Base-by-base conservation (phyloP, 2,888 invertebrate genomes). In the Synergus laeviventris region DNA sequence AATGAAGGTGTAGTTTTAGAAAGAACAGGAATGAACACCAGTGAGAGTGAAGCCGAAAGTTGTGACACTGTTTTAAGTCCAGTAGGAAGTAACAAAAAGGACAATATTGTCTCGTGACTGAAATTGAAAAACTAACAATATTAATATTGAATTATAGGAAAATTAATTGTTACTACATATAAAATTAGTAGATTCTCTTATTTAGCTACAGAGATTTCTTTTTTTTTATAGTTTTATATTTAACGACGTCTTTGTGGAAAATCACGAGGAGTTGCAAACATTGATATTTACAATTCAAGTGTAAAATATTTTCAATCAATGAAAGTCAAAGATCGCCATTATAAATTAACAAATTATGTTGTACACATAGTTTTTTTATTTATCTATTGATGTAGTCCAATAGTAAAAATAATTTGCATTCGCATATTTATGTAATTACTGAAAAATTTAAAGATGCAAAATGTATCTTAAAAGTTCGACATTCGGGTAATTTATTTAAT, bases 31-130 rank as follows among this genome's bases (percentile, higher is more conserved):
- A 91, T 89, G 39, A 88, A 88, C 36, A 87, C 89, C 73, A 92
- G 91, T 74, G 92, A 92, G 80, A 91, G 91, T 61, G 92, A 92
- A 82, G 90, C 90, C 45, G 91, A 92, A 61, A 92, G 92, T 84
- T 92, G 92, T 80, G 90, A 92, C 18, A 92, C 92, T 5, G 91
- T 92, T 60, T 86, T 91, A 54, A 88, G 91, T 21, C 88, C 88
- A 1, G 85, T 88, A 1, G 86, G 79, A 66, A 81, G 76, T 42
- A 78, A 66, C 59, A 78, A 81, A n/a, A 79, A 82, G 36, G 11
- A 31, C 14, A 70, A 70, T 49, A 24, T 70, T 49, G 45, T 31
- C 16, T 49, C 70, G 31, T 70, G 49, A 70, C 45, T 70, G 31
- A 31, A 36, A 36, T 8, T 49, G 12, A 54, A 54, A 18, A 54